Conservation (phyloP, 1,140 invertebrate genomes). For the Chironomus tepperi region DNA sequence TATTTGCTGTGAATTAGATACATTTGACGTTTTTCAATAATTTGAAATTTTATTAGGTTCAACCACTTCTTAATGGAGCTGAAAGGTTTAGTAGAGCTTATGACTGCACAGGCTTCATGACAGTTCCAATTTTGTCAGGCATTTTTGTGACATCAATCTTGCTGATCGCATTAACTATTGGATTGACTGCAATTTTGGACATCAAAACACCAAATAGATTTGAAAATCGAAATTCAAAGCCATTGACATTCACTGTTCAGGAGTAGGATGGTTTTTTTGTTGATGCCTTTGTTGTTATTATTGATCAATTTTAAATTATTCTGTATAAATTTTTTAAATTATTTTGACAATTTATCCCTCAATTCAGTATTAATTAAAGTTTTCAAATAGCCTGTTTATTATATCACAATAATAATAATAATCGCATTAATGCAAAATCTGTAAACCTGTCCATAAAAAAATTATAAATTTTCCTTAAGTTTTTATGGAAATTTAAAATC, state of each 20-base stretch:
- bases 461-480: too few relatives aligned
- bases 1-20: conserved; percentile 27
- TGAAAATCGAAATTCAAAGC: conserved; percentile 94
- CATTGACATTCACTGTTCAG: conserved; percentile 67
- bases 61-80: conserved; percentile 44
- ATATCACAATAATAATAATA: too few relatives aligned
- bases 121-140: conserved; percentile 83
- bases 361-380: too few relatives aligned
- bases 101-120: conserved; percentile 85
- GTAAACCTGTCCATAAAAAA: too few relatives aligned
- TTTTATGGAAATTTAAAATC: too few relatives aligned
- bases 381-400: too few relatives aligned
- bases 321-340: too few relatives aligned
- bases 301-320: too few relatives aligned
- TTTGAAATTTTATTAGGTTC: conserved; percentile 40
- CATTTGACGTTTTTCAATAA: neutral
- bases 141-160: conserved; percentile 76
- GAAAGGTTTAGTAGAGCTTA: conserved; percentile 58
- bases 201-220: conserved; percentile 98
- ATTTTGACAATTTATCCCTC: too few relatives aligned
- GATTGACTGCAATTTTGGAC: conserved; percentile 79
- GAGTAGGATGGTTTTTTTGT: conserved; percentile 46
- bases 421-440: too few relatives aligned
- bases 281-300: too few relatives aligned
- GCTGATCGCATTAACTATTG: conserved; percentile 66